A percentile compares a stretch with the other conserved stretches of the same genome.
phyloP scores from a whole-genome alignment of 1,140 invertebrate genomes.

The Macrobrachium rosenbergii region DNA sequence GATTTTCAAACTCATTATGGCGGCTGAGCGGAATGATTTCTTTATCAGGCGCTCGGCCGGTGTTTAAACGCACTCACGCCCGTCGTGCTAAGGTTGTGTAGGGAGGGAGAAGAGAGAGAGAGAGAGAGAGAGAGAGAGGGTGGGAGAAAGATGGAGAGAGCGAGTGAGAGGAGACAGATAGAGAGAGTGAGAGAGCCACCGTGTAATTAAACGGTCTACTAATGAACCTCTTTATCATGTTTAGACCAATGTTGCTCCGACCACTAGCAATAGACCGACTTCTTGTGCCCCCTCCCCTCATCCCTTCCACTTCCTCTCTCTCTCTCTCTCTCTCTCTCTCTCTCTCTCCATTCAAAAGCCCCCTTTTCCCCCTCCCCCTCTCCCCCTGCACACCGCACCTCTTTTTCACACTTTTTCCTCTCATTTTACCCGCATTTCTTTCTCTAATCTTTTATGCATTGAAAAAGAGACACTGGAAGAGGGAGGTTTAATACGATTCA shows the following conservation, averaged over 20 bases:
- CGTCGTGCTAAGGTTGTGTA: background rate
- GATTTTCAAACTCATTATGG: slow-evolving; percentile 46
- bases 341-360: background rate
- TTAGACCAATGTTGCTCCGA: slow-evolving; percentile 26
- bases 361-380: too few relatives aligned
- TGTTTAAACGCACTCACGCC: background rate
- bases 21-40: slow-evolving; percentile 49
- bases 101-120: slow-evolving; percentile 10
- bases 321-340: slow-evolving; percentile 32
- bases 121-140: background rate
- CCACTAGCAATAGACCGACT: slow-evolving; percentile 28
- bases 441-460: too few relatives aligned
- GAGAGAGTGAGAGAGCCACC: slow-evolving; percentile 8
- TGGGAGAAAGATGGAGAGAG: too few relatives aligned
- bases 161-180: too few relatives aligned
- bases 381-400: background rate
- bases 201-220: slow-evolving; percentile 19
- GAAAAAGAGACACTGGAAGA: background rate
- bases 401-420: background rate
- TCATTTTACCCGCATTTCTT: background rate
- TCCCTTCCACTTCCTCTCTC: slow-evolving; percentile 2
- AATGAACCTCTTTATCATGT: slow-evolving; percentile 44
- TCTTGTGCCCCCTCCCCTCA: background rate
- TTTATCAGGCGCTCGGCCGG: slow-evolving; percentile 27
- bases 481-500: background rate